Percentiles rank a stretch among this genome's conserved stretches.
phyloP scores from a whole-genome alignment of 2,888 invertebrate genomes.

The Drosophila ustulata region DNA sequence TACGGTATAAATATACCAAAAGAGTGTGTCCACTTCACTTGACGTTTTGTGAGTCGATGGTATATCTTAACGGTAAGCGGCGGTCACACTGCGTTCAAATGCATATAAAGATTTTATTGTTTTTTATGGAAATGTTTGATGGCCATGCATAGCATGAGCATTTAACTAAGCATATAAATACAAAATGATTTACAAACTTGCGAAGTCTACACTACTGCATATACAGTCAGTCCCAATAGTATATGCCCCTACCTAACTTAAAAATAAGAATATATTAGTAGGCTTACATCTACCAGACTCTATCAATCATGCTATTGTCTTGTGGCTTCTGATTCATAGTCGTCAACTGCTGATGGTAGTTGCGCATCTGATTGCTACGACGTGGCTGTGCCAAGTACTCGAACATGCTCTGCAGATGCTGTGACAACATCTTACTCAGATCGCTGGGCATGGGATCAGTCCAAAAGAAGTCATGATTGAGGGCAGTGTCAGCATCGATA shows the following conservation, averaged over 20 bases:
- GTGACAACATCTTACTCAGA: conserved; percentile 95
- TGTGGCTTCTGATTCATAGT: conserved; percentile 87
- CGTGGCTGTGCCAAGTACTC: conserved; percentile 94
- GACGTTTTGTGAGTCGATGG: too few relatives aligned
- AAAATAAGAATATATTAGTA: background rate
- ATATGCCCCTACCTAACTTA: conserved; percentile 24
- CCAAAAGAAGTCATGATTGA: conserved; percentile 99
- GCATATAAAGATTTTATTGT: background rate
- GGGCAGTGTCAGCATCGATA: conserved; percentile 94
- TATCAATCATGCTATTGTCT: conserved; percentile 93
- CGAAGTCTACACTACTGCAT: conserved; percentile 6
- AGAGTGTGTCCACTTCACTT: conserved; percentile 37
- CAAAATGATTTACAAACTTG: conserved; percentile 20
- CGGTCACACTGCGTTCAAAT: background rate
- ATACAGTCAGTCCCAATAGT: conserved; percentile 18
- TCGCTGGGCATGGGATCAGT: conserved; percentile 98
- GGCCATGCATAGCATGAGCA: conserved; percentile 10
- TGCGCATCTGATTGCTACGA: conserved; percentile 89
- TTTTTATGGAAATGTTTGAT: conserved; percentile 13
- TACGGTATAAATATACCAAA: conserved; percentile 39
- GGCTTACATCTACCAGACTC: conserved; percentile 89
- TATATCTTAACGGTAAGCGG: background rate
- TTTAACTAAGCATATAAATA: conserved; percentile 5
- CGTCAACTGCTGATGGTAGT: conserved; percentile 88
- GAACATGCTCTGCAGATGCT: conserved; percentile 97